Conservation (phyloP, 2,888 invertebrate genomes). For the Lagria hirta region DNA sequence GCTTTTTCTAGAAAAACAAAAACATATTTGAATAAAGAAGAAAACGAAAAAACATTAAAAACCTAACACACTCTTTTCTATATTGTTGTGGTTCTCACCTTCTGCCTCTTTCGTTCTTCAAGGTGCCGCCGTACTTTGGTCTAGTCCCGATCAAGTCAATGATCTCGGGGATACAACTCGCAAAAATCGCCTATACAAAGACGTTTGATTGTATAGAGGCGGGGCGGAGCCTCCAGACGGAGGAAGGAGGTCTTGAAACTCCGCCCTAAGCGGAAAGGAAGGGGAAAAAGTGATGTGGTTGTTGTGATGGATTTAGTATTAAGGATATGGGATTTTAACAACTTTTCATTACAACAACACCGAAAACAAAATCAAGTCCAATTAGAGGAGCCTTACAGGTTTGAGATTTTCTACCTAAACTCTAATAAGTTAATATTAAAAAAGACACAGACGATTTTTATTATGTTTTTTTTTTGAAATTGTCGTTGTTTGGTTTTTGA, state of each 20-base stretch:
- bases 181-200: conserved; percentile 94
- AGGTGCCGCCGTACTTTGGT: conserved; percentile 99
- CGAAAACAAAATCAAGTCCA: conserved; percentile 40
- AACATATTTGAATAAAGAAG: too few relatives aligned
- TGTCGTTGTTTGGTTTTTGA: conserved; percentile 20
- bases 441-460: conserved; percentile 15
- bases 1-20: conserved; percentile 8
- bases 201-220: conserved; percentile 52
- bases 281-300: conserved; percentile 4
- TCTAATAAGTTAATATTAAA: too few relatives aligned
- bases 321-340: conserved; percentile 18
- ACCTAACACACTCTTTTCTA: conserved; percentile 10
- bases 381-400: conserved; percentile 54
- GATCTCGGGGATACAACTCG: conserved; percentile 99
- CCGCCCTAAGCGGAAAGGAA: conserved; percentile 21
- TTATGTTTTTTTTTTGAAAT: conserved; percentile 4
- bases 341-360: conserved; percentile 17
- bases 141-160: conserved; percentile 99
- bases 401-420: conserved; percentile 29
- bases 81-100: conserved; percentile 74
- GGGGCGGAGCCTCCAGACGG: conserved; percentile 28
- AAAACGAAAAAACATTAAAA: conserved; percentile 18
- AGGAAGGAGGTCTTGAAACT: conserved; percentile 24
- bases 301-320: too few relatives aligned
- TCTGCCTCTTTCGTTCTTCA: conserved; percentile 99